Percentiles rank a stretch among this genome's conserved stretches.
Evolutionary conservation across 2,888 invertebrate genomes (phyloP).

Genomic region (Ernsta delagoae): DNA sequence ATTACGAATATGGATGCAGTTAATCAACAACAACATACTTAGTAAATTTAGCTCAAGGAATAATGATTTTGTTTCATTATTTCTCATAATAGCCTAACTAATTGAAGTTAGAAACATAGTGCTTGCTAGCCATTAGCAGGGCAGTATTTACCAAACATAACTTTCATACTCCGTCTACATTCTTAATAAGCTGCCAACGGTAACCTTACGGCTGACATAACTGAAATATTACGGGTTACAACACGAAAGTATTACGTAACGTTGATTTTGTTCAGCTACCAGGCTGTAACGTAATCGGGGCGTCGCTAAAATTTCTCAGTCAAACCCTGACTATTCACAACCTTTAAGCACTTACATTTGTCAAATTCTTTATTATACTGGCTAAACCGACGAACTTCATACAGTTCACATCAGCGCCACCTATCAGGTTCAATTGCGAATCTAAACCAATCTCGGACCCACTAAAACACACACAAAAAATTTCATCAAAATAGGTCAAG

Average conservation of each 20-base stretch:
- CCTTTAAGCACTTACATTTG: constrained; percentile 33
- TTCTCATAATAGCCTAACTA: background rate
- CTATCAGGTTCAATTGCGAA: too few relatives aligned
- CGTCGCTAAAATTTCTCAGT: constrained; percentile 38
- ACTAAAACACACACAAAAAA: too few relatives aligned
- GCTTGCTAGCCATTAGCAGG: background rate
- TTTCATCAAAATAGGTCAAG: too few relatives aligned
- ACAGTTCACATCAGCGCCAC: too few relatives aligned
- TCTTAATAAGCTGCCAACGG: constrained; percentile 38
- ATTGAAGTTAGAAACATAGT: background rate
- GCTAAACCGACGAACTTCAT: too few relatives aligned
- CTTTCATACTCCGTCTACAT: constrained; percentile 34
- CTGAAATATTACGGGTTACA: constrained; percentile 40
- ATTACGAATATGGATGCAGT: background rate
- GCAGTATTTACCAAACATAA: constrained; percentile 30
- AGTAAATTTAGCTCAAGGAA: too few relatives aligned
- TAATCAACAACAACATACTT: background rate
- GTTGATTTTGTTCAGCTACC: constrained; percentile 38
- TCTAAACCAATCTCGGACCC: too few relatives aligned
- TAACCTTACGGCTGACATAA: constrained; percentile 38
- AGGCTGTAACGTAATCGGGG: constrained; percentile 35
- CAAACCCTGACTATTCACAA: constrained; percentile 41
- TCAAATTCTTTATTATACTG: constrained; percentile 15
- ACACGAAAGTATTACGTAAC: constrained; percentile 41
- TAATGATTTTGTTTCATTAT: too few relatives aligned